These are phyloP conservation scores for Acrocera orbiculus DNA, from an alignment of 2,888 invertebrate species.

Conservation along the genomic window DNA sequence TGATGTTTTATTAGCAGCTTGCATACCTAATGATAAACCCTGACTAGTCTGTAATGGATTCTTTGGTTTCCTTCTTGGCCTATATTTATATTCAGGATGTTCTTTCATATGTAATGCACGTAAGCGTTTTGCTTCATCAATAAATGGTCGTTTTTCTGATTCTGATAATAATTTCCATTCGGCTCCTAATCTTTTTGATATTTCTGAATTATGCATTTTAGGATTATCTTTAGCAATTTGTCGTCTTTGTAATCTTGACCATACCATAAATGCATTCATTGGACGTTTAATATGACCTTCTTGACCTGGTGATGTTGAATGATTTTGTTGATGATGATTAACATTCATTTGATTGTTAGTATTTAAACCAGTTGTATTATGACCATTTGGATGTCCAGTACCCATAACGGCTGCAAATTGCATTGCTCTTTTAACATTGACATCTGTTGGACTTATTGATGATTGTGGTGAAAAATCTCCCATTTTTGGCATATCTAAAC, in stretches of 20 bases:
- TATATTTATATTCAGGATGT: slow-evolving; percentile 80
- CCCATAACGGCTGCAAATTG: slow-evolving; percentile 30
- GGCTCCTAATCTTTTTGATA: slow-evolving; percentile 78
- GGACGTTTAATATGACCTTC: slow-evolving; percentile 85
- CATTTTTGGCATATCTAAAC: slow-evolving; percentile 26
- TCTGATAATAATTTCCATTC: slow-evolving; percentile 86
- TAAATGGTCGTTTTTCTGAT: slow-evolving; percentile 78
- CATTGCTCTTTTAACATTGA: slow-evolving; percentile 30
- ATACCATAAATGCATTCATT: slow-evolving; percentile 96
- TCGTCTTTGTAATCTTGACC: slow-evolving; percentile 79
- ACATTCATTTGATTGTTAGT: slow-evolving; percentile 24
- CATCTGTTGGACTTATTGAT: slow-evolving; percentile 22
- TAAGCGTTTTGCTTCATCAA: slow-evolving; percentile 84
- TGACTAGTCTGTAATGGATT: slow-evolving; percentile 40
- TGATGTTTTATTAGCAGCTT: slow-evolving; percentile 14
- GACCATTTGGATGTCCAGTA: slow-evolving; percentile 20
- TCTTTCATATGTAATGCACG: slow-evolving; percentile 79
- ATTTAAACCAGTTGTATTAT: slow-evolving; percentile 21
- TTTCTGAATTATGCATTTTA: slow-evolving; percentile 80
- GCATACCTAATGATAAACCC: slow-evolving; percentile 19
- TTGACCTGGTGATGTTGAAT: slow-evolving; percentile 28
- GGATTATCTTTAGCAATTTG: slow-evolving; percentile 91
- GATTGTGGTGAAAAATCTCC: slow-evolving; percentile 27
- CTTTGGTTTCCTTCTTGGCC: slow-evolving; percentile 71
- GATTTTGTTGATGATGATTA: slow-evolving; percentile 20